phyloP scores from a whole-genome alignment of 2,888 invertebrate genomes.

The Drosophila tanythrix region DNA sequence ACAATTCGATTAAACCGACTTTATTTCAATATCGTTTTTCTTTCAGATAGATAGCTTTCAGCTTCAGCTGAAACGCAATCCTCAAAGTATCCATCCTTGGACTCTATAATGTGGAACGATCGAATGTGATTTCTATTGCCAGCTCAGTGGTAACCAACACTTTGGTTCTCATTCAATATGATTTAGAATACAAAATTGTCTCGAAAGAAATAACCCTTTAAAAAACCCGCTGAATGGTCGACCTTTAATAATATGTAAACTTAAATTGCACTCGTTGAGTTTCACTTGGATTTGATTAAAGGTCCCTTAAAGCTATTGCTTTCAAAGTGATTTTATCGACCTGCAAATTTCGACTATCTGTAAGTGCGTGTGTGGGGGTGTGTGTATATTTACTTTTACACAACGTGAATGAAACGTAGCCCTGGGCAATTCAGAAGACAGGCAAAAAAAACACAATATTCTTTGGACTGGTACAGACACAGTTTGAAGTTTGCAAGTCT shows the following conservation, averaged over 20 bases:
- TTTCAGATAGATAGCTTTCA: constrained; percentile 55
- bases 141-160: constrained; percentile 52
- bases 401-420: constrained; percentile 45
- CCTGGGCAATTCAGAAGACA: constrained; percentile 52
- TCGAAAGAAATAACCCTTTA: background rate
- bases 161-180: constrained; percentile 55
- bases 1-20: background rate
- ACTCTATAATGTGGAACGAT: constrained; percentile 41
- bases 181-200: constrained; percentile 9
- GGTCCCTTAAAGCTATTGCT: constrained; percentile 25
- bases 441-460: constrained; percentile 53
- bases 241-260: background rate
- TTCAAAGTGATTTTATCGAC: constrained; percentile 48
- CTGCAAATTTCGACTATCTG: constrained; percentile 8
- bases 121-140: constrained; percentile 16
- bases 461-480: constrained; percentile 41
- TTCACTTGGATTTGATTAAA: constrained; percentile 14
- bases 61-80: constrained; percentile 45
- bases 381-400: constrained; percentile 27
- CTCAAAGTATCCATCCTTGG: constrained; percentile 24
- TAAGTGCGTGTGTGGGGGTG: constrained; percentile 2
- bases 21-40: background rate
- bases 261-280: background rate
- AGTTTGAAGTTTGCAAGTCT: constrained; percentile 31
- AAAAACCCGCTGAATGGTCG: background rate